Evolutionary conservation across 2,888 invertebrate genomes (phyloP), one percentile per base, ranked within the genome.

Genomic region (Argynnis bischoffii): DNA sequence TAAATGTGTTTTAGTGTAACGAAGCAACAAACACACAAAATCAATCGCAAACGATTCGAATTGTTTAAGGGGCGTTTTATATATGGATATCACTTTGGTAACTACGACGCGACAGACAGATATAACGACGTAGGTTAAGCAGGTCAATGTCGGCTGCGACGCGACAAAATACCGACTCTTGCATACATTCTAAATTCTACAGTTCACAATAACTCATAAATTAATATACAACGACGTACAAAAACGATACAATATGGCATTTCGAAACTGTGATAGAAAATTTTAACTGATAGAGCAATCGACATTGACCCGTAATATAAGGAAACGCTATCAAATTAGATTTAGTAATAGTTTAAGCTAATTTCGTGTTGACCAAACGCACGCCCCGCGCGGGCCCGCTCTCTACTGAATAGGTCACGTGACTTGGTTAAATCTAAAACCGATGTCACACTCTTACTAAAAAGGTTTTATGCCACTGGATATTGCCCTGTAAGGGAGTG

Each of bases 41-140:
- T 21, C 59, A 59, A 60, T 21, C 60, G 14, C 26, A 60, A 26
- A 60, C 16, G n/a, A 51, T 18, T 51, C 51, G 18, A 15, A 59
- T n/a, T 15, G n/a, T 50, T 61, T 61, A 61, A 61, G 61, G 61
- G 61, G 41, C 61, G 61, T 61, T 61, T 60, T 51, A 6, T 35
- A 41, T 53, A 51, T 41, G 15, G 16, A 6, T 18, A 35, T 16
- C 15, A 13, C 2, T 61, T 18, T 35, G n/a, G 18, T 61, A 35
- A 16, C 13, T 8, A 50, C 8, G n/a, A 51, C 4, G 50, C 16
- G 11, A 16, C 31, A 14, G 16, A 50, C 35, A 60, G 11, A 60
- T 16, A 31, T 5, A 1, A 8, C 31, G 8, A 11, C 3, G 26
- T 26, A 50, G 50, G 48, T 31, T 35, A 26, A 26, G 18, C 6